These are phyloP conservation scores for Poeciliopsis turrubarensis DNA, from an alignment of 2,113 vertebrate species.

Conservation along the genomic window DNA sequence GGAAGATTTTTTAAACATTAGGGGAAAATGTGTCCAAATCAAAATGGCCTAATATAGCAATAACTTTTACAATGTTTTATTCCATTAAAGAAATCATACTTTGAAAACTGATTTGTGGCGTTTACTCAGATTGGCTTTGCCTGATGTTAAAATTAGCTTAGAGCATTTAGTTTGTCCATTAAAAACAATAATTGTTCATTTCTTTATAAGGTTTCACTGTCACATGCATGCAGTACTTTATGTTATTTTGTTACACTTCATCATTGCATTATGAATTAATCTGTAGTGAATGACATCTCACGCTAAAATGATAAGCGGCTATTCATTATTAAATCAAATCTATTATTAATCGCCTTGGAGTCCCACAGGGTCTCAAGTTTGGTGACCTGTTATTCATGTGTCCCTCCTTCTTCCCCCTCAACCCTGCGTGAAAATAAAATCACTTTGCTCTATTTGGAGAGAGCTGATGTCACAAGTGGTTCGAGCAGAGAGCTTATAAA, in stretches of 20 bases:
- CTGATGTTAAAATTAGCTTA: not conserved
- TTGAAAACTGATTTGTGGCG: too few species aligned
- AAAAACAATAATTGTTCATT: too few species aligned
- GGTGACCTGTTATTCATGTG: slow-evolving; percentile 52
- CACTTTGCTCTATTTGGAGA: slow-evolving; percentile 80
- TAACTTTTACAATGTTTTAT: not conserved
- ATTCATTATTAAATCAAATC: slow-evolving; percentile 66
- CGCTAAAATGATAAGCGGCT: slow-evolving; percentile 54
- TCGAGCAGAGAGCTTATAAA: slow-evolving; percentile 78
- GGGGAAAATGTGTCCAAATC: too few species aligned
- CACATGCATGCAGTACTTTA: too few species aligned
- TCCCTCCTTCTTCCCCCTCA: not conserved
- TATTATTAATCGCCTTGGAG: slow-evolving; percentile 54
- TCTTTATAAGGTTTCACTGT: not conserved
- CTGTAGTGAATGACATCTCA: slow-evolving; percentile 47
- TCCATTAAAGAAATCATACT: not conserved
- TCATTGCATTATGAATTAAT: slow-evolving; percentile 43
- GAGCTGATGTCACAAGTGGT: slow-evolving; percentile 82
- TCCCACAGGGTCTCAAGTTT: slow-evolving; percentile 49
- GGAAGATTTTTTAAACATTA: too few species aligned
- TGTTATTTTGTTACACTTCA: slow-evolving; percentile 16
- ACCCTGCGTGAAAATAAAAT: slow-evolving; percentile 55
- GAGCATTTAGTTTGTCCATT: too few species aligned
- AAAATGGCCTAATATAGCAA: too few species aligned
- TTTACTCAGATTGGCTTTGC: not conserved